Conservation (phyloP, 2,888 invertebrate genomes). For the Rugalucina vietnamica region DNA sequence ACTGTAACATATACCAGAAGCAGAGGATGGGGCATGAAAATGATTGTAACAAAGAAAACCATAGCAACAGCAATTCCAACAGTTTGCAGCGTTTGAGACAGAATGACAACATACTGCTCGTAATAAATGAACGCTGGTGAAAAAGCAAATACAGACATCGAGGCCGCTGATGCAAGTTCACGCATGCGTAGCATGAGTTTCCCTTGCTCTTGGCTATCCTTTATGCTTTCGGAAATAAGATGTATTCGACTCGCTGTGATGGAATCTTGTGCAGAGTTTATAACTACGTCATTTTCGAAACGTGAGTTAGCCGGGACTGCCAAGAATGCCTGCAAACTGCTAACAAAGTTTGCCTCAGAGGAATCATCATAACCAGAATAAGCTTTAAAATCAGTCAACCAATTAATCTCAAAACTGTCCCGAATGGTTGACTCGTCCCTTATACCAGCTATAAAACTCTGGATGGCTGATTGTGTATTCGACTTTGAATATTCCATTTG, state of each 20-base stretch:
- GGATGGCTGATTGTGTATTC: conserved; percentile 16
- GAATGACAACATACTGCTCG: conserved; percentile 76
- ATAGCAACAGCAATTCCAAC: conserved; percentile 74
- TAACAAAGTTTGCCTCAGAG: conserved; percentile 34
- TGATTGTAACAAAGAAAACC: conserved; percentile 72
- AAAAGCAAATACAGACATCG: conserved; percentile 67
- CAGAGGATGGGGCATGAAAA: conserved; percentile 76
- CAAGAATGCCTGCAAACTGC: conserved; percentile 28
- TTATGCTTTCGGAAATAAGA: conserved; percentile 94
- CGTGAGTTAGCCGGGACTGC: conserved; percentile 15
- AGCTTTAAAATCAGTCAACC: conserved; percentile 32
- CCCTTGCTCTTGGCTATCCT: conserved; percentile 87
- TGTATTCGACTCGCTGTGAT: conserved; percentile 91
- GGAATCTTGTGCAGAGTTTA: conserved; percentile 28
- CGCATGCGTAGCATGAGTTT: conserved; percentile 70
- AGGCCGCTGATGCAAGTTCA: conserved; percentile 62
- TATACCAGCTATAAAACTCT: conserved; percentile 8
- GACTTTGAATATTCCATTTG: conserved; percentile 22
- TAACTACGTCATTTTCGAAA: conserved; percentile 66
- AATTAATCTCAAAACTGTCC: conserved; percentile 35
- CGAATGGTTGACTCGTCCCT: conserved; percentile 35
- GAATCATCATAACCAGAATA: conserved; percentile 8
- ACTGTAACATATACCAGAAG: conserved; percentile 68
- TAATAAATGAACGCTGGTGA: conserved; percentile 71
- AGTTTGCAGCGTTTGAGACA: conserved; percentile 74